Evolutionary conservation across 2,888 invertebrate genomes (phyloP).

Genomic region (Agrenia bidenticulata): DNA sequence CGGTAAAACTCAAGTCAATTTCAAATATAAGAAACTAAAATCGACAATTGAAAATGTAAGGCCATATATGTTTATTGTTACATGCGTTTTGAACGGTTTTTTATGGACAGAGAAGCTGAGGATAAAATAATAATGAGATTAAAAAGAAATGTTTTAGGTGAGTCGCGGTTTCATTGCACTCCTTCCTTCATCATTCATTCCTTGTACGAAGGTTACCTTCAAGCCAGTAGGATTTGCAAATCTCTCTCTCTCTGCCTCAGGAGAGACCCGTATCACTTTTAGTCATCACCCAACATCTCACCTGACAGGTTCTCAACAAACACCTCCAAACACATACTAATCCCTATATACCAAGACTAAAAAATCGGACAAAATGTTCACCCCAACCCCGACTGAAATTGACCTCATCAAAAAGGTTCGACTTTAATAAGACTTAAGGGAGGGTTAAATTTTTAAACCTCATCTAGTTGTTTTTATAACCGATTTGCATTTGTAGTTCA

Average conservation of each 20-base stretch:
- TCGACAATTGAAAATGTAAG: no score
- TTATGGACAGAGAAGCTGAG: no score
- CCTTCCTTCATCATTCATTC: background rate
- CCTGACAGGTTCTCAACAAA: background rate
- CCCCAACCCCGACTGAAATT: background rate
- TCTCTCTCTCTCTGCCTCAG: no score
- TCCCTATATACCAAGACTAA: background rate
- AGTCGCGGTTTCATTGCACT: conserved; percentile 9
- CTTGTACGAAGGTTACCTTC: no score
- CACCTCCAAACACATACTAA: background rate
- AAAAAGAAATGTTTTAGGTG: no score
- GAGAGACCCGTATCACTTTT: background rate
- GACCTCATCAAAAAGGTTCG: background rate
- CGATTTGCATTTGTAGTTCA: conserved; percentile 18
- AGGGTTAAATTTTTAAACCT: background rate
- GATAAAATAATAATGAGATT: no score
- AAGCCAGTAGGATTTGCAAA: no score
- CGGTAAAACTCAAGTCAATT: no score
- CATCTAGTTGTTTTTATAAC: background rate
- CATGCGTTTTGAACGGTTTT: no score
- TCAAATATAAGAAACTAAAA: no score
- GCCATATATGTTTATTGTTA: no score
- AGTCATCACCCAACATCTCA: background rate
- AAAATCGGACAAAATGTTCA: background rate
- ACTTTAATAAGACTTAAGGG: background rate